Evolutionary conservation across 2,113 vertebrate genomes (phyloP).

Genomic region (Pundamilia nyererei): DNA sequence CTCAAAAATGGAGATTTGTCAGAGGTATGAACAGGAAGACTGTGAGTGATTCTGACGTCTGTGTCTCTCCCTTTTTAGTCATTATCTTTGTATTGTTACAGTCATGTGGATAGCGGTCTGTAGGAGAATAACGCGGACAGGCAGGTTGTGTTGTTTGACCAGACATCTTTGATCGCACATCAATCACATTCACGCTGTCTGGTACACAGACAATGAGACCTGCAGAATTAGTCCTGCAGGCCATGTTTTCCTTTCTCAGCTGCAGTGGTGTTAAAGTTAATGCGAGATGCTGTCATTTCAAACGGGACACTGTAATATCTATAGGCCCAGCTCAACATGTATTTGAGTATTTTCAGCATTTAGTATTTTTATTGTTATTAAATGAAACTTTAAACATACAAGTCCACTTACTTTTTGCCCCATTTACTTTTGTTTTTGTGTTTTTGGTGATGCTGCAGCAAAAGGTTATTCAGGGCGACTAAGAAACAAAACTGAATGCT

Average conservation of each 20-base stretch:
- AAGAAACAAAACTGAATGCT: neutral
- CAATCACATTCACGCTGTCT: neutral
- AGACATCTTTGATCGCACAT: neutral
- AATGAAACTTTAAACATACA: rapidly evolving
- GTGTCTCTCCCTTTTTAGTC: rapidly evolving
- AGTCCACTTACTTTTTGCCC: neutral
- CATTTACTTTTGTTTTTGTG: neutral
- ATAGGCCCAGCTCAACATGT: neutral
- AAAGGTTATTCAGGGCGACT: rapidly evolving
- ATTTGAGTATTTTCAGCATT: neutral
- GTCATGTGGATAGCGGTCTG: no score
- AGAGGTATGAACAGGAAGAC: conserved; percentile 73
- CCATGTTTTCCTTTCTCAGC: neutral
- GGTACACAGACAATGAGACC: neutral
- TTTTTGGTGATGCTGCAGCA: neutral
- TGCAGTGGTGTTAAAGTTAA: neutral
- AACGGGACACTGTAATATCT: neutral
- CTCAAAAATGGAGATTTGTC: conserved; percentile 92
- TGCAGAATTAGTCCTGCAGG: neutral
- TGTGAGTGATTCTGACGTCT: neutral
- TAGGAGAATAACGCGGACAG: neutral
- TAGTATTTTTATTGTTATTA: neutral
- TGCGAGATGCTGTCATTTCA: neutral
- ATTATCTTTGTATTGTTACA: neutral
- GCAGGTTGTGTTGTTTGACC: neutral